Percentiles rank a stretch among this genome's conserved stretches.
Evolutionary conservation across 2,113 vertebrate species (phyloP).

Genomic region (Physeter macrocephalus): DNA sequence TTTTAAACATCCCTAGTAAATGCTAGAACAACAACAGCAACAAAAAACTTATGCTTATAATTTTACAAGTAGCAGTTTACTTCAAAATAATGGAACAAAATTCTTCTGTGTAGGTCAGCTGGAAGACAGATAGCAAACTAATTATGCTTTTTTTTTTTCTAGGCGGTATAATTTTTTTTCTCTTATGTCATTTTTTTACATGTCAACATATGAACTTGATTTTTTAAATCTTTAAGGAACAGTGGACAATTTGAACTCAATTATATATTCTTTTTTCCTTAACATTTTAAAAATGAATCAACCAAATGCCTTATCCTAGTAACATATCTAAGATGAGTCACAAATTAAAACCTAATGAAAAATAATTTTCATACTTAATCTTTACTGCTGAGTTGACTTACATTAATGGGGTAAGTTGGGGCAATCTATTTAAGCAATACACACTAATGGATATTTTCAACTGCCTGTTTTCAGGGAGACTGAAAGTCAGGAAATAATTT

Average conservation of each 20-base stretch:
- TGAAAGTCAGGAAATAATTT: conserved; percentile 54
- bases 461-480: conserved; percentile 19
- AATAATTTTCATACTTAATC: conserved; percentile 14
- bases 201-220: background rate
- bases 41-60: background rate
- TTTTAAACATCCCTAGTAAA: conserved; percentile 70
- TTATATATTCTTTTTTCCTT: background rate
- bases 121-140: conserved; percentile 30
- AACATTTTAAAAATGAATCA: conserved; percentile 10
- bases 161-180: background rate
- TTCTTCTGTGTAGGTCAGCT: conserved; percentile 13
- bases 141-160: background rate
- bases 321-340: background rate
- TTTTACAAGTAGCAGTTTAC: conserved; percentile 48
- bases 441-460: background rate
- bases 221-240: conserved; percentile 32
- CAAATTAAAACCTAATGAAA: conserved; percentile 22
- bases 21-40: conserved; percentile 35
- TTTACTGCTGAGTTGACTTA: background rate
- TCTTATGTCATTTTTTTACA: background rate
- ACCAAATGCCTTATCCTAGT: background rate
- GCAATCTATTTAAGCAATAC: background rate
- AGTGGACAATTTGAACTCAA: background rate
- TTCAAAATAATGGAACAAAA: conserved; percentile 33
- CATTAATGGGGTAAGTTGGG: background rate